Evolutionary conservation across 2,797 vertebrate species (phyloP), one percentile per base, ranked within the genome.

Genomic region (Channallabes apus): DNA sequence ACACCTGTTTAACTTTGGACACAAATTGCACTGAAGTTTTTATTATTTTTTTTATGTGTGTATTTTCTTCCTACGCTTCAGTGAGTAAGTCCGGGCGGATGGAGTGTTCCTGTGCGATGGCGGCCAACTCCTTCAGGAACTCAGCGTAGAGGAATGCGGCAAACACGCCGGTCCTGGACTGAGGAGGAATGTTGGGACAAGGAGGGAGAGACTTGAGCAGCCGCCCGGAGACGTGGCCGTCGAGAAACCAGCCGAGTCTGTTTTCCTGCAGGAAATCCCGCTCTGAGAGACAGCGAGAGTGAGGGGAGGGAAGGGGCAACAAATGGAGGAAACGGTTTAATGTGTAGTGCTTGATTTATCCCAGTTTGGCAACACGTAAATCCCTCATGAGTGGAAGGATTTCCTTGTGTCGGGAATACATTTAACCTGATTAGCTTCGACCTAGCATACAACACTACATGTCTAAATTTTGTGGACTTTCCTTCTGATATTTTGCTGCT

Each of bases 91-190:
- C 95, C 85, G 90, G 94, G 5, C 96, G 92, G 80, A 98, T 92
- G 89, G 97, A 96, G 93, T 99, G 98, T 88, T 99, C 98, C 91
- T 98, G 98, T 3, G 96, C 95, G 56, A 97, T 91, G 90, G 97
- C 97, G 0, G 98, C 97, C 91, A 99, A 93, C 89, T 99, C 98
- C 90, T 99, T 99, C 84, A 99, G 94, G 91, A 99, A 99, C 94
- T 99, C 98, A 0, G 96, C 96, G 51, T 94, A 99, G 78, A 99
- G 95, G 82, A 97, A 92, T 1, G 96, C 95, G 11, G 97, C 97
- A 0, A 98, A 96, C 54, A 97, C 94, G 0, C 95, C 88, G 85
- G 96, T 97, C 91, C 95, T 95, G 92, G 95, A 94, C 0, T 95
- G 94, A 0, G 83, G 83, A 0, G 97, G 92, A 78, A 96, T 93